phyloP scores from a whole-genome alignment of 2,113 vertebrate species.

The human region GRCh38 chr3:34629001-34629500 shows the following conservation, averaged over 20 bases:
- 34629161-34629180: neutral
- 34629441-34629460: neutral
- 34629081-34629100: neutral
- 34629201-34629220: neutral
- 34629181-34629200: neutral
- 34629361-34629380: neutral
- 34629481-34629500: neutral
- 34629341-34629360: neutral
- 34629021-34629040: neutral
- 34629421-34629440: neutral
- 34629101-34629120: neutral
- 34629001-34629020: neutral
- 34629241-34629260: neutral
- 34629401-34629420: neutral
- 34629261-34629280: no score
- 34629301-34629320: neutral
- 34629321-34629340: neutral
- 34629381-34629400: neutral
- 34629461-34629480: neutral
- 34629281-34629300: neutral
- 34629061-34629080: neutral
- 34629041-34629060: neutral
- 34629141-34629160: neutral
- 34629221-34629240: neutral
- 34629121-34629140: neutral